Base-by-base conservation (phyloP, 2,113 vertebrate genomes). In the Ifrita kowaldi region DNA sequence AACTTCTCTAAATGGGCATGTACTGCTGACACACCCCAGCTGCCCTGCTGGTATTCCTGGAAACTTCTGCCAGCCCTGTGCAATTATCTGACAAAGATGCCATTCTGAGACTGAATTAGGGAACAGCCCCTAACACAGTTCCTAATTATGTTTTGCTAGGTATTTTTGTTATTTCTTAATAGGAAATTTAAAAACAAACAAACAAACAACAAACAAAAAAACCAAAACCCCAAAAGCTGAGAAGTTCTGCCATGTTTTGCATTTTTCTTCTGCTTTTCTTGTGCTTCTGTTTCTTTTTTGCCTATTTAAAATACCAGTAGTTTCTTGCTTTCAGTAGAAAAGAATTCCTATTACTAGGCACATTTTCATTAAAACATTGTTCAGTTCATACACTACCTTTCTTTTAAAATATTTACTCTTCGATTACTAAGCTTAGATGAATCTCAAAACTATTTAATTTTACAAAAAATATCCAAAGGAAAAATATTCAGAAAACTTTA, bases 291-390 rank as follows among this genome's bases (percentile, higher is more conserved):
- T 83, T 92, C 16, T 55, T 76, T 75, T 46, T 28, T 13, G 3
- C 2, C 20, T 50, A 3, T 46, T 52, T 84, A n/a, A 89, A 85
- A 62, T 32, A 53, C 14, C 39, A 91, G 16, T 8, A 15, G 11
- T 33, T 86, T 95, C 87, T 49, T 90, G 11, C 16, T 90, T 59
- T 84, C 44, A 73, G 27, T 18, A 56, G 35, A 68, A 87, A 80
- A 73, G 13, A 68, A 30, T 41, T 53, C 9, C 6, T 47, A 69
- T 33, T 1, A 0, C 23, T 27, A 69, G 27, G 13, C 13, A 69
- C 3, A 53, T 74, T 81, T 68, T 81, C 20, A 60, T 81, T 49
- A 14, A 39, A 65, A 68, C 41, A 22, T 4, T 52, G 17, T 21
- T 39, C 78, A 80, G 18, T 73, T 80, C 19, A 73, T 81, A 65